Conservation (phyloP, 1,140 invertebrate genomes). For the Trichonephila inaurata region DNA sequence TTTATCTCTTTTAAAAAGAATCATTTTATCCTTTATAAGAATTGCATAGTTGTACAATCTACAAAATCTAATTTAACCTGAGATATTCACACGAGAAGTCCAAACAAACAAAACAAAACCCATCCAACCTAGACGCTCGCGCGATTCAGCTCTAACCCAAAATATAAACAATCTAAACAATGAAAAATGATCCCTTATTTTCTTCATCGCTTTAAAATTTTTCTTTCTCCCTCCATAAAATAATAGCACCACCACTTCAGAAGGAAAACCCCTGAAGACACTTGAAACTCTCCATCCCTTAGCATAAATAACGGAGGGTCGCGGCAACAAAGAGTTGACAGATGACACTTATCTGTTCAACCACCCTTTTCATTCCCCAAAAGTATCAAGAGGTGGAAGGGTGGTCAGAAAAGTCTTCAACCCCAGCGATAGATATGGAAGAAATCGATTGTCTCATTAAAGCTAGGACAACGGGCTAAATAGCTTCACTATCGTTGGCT, state of each 20-base stretch:
- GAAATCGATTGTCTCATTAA: slow-evolving; percentile 73
- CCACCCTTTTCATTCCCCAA: background rate
- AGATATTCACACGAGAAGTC: background rate
- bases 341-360: slow-evolving; percentile 64
- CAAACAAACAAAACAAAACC: slow-evolving; percentile 2
- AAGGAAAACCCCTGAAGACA: slow-evolving; percentile 11
- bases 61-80: no score
- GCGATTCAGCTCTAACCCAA: background rate
- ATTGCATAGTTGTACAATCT: no score
- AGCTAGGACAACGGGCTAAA: slow-evolving; percentile 61
- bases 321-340: slow-evolving; percentile 63
- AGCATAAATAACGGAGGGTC: slow-evolving; percentile 57
- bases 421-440: slow-evolving; percentile 50
- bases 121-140: background rate
- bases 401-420: slow-evolving; percentile 31
- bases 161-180: background rate
- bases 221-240: background rate
- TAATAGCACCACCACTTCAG: slow-evolving; percentile 26
- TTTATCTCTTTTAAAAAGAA: no score
- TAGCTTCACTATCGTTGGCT: slow-evolving; percentile 60
- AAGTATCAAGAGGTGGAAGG: slow-evolving; percentile 43
- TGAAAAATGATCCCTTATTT: slow-evolving; percentile 30
- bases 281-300: slow-evolving; percentile 22
- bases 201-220: background rate
- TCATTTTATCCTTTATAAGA: no score